Conservation (phyloP, 2,113 vertebrate species). For the Oxyura jamaicensis region DNA sequence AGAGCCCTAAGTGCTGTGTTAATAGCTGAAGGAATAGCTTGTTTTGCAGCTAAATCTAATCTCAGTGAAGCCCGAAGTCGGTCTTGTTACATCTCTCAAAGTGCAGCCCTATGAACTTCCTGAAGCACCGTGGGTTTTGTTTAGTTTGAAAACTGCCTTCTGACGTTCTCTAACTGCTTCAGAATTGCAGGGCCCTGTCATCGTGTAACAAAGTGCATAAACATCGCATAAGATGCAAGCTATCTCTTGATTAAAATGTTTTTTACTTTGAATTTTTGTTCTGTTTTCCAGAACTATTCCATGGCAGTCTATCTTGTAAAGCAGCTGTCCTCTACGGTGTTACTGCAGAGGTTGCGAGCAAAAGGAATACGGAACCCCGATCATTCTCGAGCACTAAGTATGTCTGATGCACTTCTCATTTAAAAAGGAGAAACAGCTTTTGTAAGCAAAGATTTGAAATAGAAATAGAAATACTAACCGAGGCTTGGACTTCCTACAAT, state of each 20-base stretch:
- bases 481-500: slow-evolving; percentile 43
- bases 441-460: not conserved
- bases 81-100: not conserved
- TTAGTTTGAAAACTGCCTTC: not conserved
- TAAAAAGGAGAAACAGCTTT: not conserved
- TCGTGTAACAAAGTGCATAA: not conserved
- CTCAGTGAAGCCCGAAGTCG: not conserved
- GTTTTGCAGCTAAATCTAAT: not conserved
- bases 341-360: slow-evolving; percentile 93
- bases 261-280: not conserved
- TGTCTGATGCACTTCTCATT: slow-evolving; percentile 51
- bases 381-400: slow-evolving; percentile 98
- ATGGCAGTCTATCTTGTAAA: slow-evolving; percentile 99
- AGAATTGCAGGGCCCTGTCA: not conserved
- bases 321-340: slow-evolving; percentile 94
- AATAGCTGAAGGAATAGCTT: not conserved
- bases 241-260: slow-evolving; percentile 15
- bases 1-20: not conserved
- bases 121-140: not conserved
- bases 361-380: slow-evolving; percentile 99
- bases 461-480: not conserved
- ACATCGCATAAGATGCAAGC: not conserved
- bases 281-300: slow-evolving; percentile 89
- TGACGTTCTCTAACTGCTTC: not conserved
- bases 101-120: not conserved